Conservation (phyloP, 1,140 invertebrate species). For the Dendrolimus punctatus region DNA sequence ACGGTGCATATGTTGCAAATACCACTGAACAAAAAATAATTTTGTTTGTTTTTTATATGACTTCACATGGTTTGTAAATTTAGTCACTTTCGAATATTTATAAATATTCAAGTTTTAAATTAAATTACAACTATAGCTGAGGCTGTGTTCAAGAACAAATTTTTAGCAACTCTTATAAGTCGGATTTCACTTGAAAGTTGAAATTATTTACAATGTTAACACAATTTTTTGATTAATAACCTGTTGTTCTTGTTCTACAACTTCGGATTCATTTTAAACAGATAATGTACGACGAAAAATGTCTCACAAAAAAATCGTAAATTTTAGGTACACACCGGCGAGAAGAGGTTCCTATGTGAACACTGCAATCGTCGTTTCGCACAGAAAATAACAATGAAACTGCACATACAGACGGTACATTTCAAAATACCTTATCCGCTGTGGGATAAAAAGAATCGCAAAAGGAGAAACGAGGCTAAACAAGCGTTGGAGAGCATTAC, state of each 20-base stretch:
- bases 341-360: constrained; percentile 54
- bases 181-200: not conserved
- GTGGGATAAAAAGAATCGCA: constrained; percentile 61
- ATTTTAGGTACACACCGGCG: constrained; percentile 50
- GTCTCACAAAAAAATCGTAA: not conserved
- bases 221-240: too few species aligned
- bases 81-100: too few species aligned
- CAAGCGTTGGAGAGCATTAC: constrained; percentile 8
- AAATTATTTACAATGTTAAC: not conserved
- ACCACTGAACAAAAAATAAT: too few species aligned
- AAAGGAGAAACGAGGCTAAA: constrained; percentile 31
- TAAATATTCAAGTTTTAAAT: too few species aligned
- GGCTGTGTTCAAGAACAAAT: too few species aligned
- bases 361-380: constrained; percentile 59
- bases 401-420: constrained; percentile 62
- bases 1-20: too few species aligned
- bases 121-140: too few species aligned
- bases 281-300: not conserved
- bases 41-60: too few species aligned
- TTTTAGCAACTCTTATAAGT: too few species aligned
- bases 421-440: constrained; percentile 62
- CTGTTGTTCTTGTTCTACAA: not conserved
- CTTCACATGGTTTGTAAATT: too few species aligned
- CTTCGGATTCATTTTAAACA: not conserved
- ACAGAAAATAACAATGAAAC: constrained; percentile 55